Percentiles rank a stretch among this genome's conserved stretches.
These are phyloP conservation scores for Beroe forskalii DNA, from an alignment of 37 sponge, comb jelly and placozoan species.

Conservation along the genomic window DNA sequence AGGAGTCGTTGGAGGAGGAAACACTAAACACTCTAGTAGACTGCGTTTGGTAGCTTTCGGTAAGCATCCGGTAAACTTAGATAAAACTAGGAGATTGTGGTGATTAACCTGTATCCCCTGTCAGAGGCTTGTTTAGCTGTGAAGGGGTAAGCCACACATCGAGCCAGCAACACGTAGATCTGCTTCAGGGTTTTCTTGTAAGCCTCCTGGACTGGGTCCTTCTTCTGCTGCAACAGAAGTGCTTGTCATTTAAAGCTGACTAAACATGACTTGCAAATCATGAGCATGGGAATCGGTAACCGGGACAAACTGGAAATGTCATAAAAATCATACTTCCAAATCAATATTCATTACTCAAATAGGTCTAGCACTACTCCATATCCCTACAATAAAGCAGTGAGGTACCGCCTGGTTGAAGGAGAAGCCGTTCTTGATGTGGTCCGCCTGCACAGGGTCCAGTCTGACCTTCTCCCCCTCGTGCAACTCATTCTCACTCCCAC, in stretches of 20 bases:
- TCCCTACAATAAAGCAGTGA: too few species aligned
- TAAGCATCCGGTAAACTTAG: too few species aligned
- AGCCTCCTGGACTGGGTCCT: conserved; percentile 15
- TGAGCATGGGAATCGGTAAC: too few species aligned
- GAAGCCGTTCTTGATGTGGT: conserved; percentile 9
- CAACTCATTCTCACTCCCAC: conserved; percentile 43
- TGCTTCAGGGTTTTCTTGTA: conserved; percentile 32
- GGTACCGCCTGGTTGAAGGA: neutral
- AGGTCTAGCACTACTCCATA: too few species aligned
- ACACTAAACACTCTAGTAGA: too few species aligned
- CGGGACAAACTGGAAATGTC: too few species aligned
- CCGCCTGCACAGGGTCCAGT: conserved; percentile 6
- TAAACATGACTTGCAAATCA: neutral
- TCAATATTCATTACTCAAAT: too few species aligned
- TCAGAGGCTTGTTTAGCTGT: conserved; percentile 27
- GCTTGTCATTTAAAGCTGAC: neutral
- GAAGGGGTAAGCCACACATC: conserved; percentile 47
- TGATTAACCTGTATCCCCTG: conserved; percentile 20
- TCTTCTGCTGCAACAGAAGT: neutral
- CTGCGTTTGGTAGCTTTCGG: too few species aligned
- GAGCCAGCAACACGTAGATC: neutral
- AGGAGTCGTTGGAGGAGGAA: too few species aligned
- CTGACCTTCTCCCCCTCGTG: neutral
- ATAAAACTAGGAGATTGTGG: neutral
- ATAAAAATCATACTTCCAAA: too few species aligned